Base-by-base conservation (phyloP, 1,140 invertebrate genomes). In the Sminthurides bifidus region DNA sequence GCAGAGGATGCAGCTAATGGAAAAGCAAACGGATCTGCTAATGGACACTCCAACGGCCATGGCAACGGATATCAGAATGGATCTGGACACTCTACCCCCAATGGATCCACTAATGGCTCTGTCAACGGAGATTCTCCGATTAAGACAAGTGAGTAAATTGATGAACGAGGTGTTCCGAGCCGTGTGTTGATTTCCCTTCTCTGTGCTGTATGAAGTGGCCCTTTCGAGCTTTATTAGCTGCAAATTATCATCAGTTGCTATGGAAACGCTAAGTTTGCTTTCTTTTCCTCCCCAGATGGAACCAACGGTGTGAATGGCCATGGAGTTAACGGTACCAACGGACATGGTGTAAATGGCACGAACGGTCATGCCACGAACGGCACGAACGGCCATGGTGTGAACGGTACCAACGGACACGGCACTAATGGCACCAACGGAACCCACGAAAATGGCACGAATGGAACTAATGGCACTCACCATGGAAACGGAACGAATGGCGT, bases 281-380 rank as follows among this genome's bases (percentile, higher is more conserved):
- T n/a, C n/a, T n/a, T n/a, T n/a, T n/a, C n/a, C n/a, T n/a, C n/a
- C n/a, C n/a, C n/a, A 29, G 26, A 49, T 33, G 46, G 46, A 49
- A 31, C 46, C 27, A 46, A 46, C 21, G 44, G 44, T 15, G 44
- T 26, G 5, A 8, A 46, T 29, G 41, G 17, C n/a, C n/a, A n/a
- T n/a, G n/a, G n/a, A n/a, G n/a, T n/a, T n/a, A n/a, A n/a, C n/a
- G n/a, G n/a, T n/a, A n/a, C n/a, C n/a, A 43, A 43, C 65, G 74
- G 73, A 73, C n/a, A n/a, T 66, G 72, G 71, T 12, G 74, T 74
- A 52, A 73, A 73, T 21, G 72, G 74, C 49, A 74, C 73, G 44
- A 72, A 72, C 19, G 67, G 67, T 35, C 72, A 72, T 23, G 73
- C 73, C 59, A 54, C 35, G 43, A n/a, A n/a, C n/a, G n/a, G n/a